These are phyloP conservation scores for Rhagonycha fulva DNA, from an alignment of 2,888 invertebrate genomes.

Conservation along the genomic window DNA sequence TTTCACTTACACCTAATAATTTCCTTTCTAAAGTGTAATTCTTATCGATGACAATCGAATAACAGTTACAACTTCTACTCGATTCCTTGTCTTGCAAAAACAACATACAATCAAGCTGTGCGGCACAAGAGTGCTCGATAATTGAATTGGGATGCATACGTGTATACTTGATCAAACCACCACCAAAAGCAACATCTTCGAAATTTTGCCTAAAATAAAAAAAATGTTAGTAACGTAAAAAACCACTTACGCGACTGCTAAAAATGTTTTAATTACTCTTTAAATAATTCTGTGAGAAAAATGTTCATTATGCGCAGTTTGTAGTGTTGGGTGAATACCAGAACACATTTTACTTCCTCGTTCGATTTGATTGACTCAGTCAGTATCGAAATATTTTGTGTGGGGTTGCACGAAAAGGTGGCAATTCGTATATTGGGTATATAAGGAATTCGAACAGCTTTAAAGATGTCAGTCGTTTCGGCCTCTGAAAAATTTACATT, in stretches of 20 bases:
- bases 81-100: background rate
- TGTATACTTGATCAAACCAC: background rate
- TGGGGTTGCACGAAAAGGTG: background rate
- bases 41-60: background rate
- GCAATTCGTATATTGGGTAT: background rate
- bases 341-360: background rate
- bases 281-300: background rate
- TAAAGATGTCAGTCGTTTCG: background rate
- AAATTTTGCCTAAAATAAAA: background rate
- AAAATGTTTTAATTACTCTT: background rate
- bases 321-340: background rate
- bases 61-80: background rate
- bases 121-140: background rate
- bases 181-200: background rate
- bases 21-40: background rate
- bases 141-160: background rate
- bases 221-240: background rate
- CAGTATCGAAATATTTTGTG: background rate
- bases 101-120: background rate
- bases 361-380: background rate
- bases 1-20: background rate
- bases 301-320: background rate
- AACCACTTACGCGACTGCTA: background rate
- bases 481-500: background rate
- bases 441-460: background rate